Evolutionary conservation across 2,797 vertebrate genomes (phyloP).

Genomic region (Carapus acus): DNA sequence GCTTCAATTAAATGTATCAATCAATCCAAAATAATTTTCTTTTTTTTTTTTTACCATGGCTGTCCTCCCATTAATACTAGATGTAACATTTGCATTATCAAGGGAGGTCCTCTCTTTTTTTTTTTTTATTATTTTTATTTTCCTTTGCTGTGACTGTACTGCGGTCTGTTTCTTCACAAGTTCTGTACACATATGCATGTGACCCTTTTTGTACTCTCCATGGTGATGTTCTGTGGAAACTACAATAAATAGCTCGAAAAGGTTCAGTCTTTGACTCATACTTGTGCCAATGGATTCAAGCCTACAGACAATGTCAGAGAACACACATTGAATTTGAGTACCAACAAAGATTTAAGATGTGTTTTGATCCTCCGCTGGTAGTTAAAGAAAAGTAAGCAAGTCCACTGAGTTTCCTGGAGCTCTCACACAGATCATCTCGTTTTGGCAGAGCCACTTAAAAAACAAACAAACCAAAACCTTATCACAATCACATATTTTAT

Average conservation of each 20-base stretch:
- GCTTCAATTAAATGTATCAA: too few species aligned
- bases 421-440: too few species aligned
- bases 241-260: conserved; percentile 28
- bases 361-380: conserved; percentile 14
- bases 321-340: conserved; percentile 7
- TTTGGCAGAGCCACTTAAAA: too few species aligned
- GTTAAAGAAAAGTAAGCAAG: conserved; percentile 9
- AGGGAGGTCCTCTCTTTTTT: not conserved
- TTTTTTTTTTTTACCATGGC: too few species aligned
- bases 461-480: too few species aligned
- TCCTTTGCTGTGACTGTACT: conserved; percentile 5
- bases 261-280: conserved; percentile 34
- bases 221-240: conserved; percentile 52
- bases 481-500: too few species aligned
- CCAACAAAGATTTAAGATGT: not conserved
- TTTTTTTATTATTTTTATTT: not conserved
- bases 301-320: conserved; percentile 7
- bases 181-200: conserved; percentile 39
- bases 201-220: conserved; percentile 55
- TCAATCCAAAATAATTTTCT: too few species aligned
- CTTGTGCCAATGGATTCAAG: conserved; percentile 31
- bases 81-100: too few species aligned
- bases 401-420: conserved; percentile 2
- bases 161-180: not conserved
- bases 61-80: too few species aligned